Conservation (phyloP, 2,113 vertebrate genomes). For the Ornithorhynchus anatinus region DNA sequence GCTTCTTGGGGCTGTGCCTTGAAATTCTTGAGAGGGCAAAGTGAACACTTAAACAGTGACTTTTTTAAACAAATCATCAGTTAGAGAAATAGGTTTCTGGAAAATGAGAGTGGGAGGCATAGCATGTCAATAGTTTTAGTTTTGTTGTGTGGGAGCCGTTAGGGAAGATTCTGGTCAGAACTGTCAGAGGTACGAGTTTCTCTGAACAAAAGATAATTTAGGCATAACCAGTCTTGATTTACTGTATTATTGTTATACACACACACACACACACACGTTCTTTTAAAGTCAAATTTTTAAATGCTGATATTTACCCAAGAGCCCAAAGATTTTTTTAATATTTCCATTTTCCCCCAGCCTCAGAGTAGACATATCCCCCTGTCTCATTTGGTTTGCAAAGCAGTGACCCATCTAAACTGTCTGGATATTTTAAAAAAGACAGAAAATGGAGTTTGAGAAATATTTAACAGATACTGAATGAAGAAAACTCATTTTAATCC, state of each 20-base stretch:
- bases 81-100: not conserved
- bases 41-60: not conserved
- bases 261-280: no score
- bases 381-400: conserved; percentile 28
- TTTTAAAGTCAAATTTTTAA: no score
- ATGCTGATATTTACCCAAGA: no score
- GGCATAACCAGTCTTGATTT: no score
- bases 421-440: not conserved
- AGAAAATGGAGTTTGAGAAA: conserved; percentile 43
- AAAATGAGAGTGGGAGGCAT: not conserved
- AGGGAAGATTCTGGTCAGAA: not conserved
- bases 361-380: conserved; percentile 4
- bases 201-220: not conserved
- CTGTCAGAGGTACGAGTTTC: no score
- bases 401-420: conserved; percentile 14
- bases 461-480: conserved; percentile 26
- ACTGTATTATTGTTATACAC: no score
- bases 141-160: not conserved
- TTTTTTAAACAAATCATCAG: not conserved
- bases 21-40: conserved; percentile 19
- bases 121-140: no score
- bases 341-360: conserved; percentile 2
- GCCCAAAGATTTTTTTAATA: no score
- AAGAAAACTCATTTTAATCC: conserved; percentile 46
- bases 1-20: not conserved